Evolutionary conservation across 2,113 vertebrate species (phyloP).

Genomic region (Stigmatopora nigra): DNA sequence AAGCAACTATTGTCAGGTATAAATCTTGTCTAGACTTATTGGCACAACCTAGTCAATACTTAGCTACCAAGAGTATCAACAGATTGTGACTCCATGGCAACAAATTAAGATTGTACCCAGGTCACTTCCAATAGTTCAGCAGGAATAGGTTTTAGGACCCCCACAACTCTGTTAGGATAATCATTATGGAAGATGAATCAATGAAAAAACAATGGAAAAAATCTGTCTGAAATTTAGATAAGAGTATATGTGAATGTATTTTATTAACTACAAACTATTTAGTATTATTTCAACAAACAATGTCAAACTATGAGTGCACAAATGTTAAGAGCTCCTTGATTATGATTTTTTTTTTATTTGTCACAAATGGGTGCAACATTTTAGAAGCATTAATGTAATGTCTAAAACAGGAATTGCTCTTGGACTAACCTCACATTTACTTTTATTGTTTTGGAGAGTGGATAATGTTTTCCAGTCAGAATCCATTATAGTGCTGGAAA

Average conservation of each 20-base stretch:
- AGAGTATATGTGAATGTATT: not conserved
- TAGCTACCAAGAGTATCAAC: too few species aligned
- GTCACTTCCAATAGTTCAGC: too few species aligned
- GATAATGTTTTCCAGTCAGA: constrained; percentile 47
- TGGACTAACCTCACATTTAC: constrained; percentile 28
- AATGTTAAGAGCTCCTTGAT: not conserved
- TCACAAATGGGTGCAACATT: not conserved
- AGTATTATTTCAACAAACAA: not conserved
- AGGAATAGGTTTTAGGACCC: too few species aligned
- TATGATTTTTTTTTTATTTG: not conserved
- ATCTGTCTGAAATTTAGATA: not conserved
- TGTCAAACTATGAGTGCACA: not conserved
- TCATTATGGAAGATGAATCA: too few species aligned
- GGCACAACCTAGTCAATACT: too few species aligned
- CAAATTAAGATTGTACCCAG: too few species aligned
- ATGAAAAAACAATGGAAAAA: too few species aligned
- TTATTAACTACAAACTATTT: not conserved
- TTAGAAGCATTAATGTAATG: not conserved
- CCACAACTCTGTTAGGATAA: too few species aligned
- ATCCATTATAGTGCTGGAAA: constrained; percentile 47
- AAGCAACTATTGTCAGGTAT: too few species aligned
- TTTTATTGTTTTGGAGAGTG: constrained; percentile 49
- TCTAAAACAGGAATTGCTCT: constrained; percentile 23
- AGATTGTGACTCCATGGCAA: too few species aligned
- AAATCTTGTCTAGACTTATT: too few species aligned